Percentiles rank a stretch among this genome's conserved stretches.
Evolutionary conservation across 1,140 invertebrate species (phyloP).

Genomic region (Drosophila insularis): DNA sequence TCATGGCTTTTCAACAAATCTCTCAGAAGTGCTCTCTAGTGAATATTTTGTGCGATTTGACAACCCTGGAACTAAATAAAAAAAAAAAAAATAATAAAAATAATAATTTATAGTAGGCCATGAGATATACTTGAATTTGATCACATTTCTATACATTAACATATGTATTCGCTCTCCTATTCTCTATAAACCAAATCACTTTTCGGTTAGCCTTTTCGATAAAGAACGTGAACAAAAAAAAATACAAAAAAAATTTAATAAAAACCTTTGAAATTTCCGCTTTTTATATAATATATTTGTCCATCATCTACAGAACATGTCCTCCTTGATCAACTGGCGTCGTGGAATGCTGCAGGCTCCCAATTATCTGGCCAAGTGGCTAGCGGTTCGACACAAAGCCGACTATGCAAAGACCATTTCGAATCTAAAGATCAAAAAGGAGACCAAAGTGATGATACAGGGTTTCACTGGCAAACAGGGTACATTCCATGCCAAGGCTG

Average conservation of each 20-base stretch:
- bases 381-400: slow-evolving; percentile 24
- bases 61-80: too few species aligned
- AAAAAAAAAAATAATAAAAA: too few species aligned
- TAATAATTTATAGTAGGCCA: neutral
- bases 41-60: too few species aligned
- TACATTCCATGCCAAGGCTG: slow-evolving; percentile 95
- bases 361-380: neutral
- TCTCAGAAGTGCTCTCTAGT: too few species aligned
- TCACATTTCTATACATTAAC: neutral
- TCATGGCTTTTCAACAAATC: too few species aligned
- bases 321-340: slow-evolving; percentile 16
- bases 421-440: slow-evolving; percentile 91
- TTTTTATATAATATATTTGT: neutral
- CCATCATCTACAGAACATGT: neutral
- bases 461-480: slow-evolving; percentile 98
- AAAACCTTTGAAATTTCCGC: neutral
- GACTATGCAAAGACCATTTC: slow-evolving; percentile 89
- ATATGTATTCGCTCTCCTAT: slow-evolving; percentile 3
- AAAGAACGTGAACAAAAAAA: neutral
- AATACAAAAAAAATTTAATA: neutral
- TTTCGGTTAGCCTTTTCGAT: neutral
- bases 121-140: neutral
- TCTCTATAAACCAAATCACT: neutral
- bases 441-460: slow-evolving; percentile 98
- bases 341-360: neutral